These are phyloP conservation scores for Barypeithes pellucidus DNA, from an alignment of 2,888 invertebrate species.

Conservation along the genomic window DNA sequence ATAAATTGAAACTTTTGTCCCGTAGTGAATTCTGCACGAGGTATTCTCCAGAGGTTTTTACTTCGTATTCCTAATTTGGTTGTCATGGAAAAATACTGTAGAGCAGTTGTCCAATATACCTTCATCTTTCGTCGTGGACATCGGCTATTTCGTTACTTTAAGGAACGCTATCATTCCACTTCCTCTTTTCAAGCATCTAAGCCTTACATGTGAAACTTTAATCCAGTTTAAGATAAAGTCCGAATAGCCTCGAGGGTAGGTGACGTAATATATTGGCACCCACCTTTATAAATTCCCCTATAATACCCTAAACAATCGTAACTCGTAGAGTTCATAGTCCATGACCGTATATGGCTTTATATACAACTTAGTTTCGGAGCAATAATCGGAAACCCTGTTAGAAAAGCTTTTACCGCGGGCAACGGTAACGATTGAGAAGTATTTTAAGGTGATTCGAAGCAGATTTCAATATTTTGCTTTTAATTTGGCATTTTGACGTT, in stretches of 20 bases:
- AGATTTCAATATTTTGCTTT: constrained; percentile 3
- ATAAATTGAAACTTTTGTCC: too few relatives aligned
- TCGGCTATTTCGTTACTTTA: too few relatives aligned
- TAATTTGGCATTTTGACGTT: constrained; percentile 6
- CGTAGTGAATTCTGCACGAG: too few relatives aligned
- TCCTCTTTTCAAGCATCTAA: background rate
- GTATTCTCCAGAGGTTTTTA: too few relatives aligned
- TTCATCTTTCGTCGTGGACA: too few relatives aligned
- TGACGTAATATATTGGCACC: constrained; percentile 34
- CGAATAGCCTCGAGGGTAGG: constrained; percentile 26
- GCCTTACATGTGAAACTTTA: background rate
- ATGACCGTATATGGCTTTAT: constrained; percentile 34
- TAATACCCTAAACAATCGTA: constrained; percentile 46
- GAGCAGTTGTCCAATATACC: too few relatives aligned
- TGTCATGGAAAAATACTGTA: too few relatives aligned
- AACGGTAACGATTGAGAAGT: constrained; percentile 11
- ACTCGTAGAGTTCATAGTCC: constrained; percentile 27
- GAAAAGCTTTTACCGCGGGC: constrained; percentile 25
- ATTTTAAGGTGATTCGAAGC: background rate
- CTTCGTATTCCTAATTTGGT: background rate
- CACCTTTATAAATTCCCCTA: constrained; percentile 44
- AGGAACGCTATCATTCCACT: too few relatives aligned
- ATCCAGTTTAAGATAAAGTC: constrained; percentile 33
- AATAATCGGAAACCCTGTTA: constrained; percentile 30
- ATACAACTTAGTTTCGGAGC: constrained; percentile 36